Percentiles rank a stretch among this genome's conserved stretches.
phyloP scores from a whole-genome alignment of 2,113 vertebrate species.

The Megaceryle torquata region DNA sequence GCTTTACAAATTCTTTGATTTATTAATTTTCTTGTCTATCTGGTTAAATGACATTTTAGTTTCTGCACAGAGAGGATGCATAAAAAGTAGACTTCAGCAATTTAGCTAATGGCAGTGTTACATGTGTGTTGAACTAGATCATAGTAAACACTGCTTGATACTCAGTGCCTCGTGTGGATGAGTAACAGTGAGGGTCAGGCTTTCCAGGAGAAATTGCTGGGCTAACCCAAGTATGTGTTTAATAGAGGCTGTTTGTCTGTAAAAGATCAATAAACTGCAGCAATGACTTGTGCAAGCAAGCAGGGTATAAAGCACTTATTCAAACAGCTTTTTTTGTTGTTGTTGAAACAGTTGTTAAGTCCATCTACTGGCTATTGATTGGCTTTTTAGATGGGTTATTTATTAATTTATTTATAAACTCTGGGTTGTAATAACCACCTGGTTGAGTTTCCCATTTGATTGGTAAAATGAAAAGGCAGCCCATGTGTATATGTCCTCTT shows the following conservation, averaged over 20 bases:
- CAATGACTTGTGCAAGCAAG: conserved; percentile 15
- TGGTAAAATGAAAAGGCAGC: not conserved
- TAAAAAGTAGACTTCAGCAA: not conserved
- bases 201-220: conserved; percentile 25
- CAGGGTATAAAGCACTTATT: conserved; percentile 44
- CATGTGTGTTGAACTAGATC: not conserved
- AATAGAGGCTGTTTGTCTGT: conserved; percentile 32
- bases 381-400: conserved; percentile 27
- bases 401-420: conserved; percentile 56
- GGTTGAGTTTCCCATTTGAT: conserved; percentile 12
- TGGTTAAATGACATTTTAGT: not conserved
- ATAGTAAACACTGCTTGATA: not conserved
- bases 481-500: not conserved
- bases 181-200: not conserved
- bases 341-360: conserved; percentile 52
- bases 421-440: conserved; percentile 29
- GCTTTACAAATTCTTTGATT: not conserved
- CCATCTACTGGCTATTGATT: conserved; percentile 23
- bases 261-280: conserved; percentile 48
- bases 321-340: not conserved
- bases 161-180: not conserved
- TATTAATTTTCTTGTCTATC: not conserved
- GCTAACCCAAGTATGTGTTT: conserved; percentile 31
- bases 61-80: not conserved
- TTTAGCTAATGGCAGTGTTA: not conserved